phyloP scores from a whole-genome alignment of 92 coral and sea anemone genomes.

The Epizoanthus illoricatus region DNA sequence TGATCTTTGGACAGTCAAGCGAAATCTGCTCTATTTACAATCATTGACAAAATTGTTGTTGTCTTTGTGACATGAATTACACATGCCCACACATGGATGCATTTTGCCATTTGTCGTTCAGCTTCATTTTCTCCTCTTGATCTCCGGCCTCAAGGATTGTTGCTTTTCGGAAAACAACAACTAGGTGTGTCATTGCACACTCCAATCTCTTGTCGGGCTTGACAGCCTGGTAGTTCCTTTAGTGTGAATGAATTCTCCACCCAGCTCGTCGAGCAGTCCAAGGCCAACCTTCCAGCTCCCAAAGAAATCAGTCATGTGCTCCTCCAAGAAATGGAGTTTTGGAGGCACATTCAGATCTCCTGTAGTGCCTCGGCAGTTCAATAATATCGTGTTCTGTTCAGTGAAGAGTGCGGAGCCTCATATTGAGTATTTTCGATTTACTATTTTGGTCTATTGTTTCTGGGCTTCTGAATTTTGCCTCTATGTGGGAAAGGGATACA shows the following conservation, averaged over 20 bases:
- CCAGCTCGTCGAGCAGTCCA: too few relatives aligned
- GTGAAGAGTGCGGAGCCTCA: too few relatives aligned
- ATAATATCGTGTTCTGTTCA: too few relatives aligned
- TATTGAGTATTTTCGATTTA: neutral
- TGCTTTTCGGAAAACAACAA: neutral
- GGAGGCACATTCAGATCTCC: too few relatives aligned
- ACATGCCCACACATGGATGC: neutral
- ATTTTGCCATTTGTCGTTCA: neutral
- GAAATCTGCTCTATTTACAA: neutral
- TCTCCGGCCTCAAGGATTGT: neutral
- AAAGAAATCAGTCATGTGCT: too few relatives aligned
- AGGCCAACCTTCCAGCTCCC: too few relatives aligned
- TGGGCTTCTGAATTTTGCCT: neutral
- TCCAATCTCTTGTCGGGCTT: neutral
- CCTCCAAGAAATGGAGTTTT: too few relatives aligned
- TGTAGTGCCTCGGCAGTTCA: too few relatives aligned
- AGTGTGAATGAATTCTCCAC: too few relatives aligned
- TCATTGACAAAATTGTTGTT: neutral
- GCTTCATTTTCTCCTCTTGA: neutral
- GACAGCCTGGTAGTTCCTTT: neutral
- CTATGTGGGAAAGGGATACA: slow-evolving; percentile 9
- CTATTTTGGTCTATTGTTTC: neutral
- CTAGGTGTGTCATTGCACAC: neutral
- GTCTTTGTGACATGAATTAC: neutral
- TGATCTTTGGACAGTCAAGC: too few relatives aligned